A percentile compares a stretch with the other conserved stretches of the same genome.
Evolutionary conservation across 2,113 vertebrate species (phyloP).

Genomic region (Percina caprodes): DNA sequence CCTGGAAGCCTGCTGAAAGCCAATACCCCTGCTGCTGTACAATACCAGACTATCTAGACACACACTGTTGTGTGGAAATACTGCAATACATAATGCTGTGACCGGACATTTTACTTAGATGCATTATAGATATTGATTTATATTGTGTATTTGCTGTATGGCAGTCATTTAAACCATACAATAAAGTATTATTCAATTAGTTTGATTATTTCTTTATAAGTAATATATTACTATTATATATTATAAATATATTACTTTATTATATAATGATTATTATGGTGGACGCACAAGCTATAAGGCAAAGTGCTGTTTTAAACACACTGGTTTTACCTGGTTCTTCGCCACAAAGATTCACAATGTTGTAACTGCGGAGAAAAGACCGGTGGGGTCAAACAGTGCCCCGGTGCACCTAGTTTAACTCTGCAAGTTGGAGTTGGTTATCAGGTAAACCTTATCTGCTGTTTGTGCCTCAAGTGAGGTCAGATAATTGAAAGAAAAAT

Average conservation of each 20-base stretch:
- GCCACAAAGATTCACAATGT: not conserved
- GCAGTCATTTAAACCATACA: not conserved
- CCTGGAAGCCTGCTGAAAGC: conserved; percentile 86
- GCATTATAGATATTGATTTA: not conserved
- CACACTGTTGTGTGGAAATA: not conserved
- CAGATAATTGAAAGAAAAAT: not conserved
- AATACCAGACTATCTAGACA: conserved; percentile 83
- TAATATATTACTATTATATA: too few relatives aligned
- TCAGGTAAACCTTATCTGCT: conserved; percentile 1
- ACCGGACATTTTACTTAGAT: not conserved
- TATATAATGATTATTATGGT: conserved; percentile 11
- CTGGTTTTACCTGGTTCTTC: not conserved
- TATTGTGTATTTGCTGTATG: not conserved
- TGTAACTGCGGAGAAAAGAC: not conserved
- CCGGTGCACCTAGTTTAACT: not conserved
- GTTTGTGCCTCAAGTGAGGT: not conserved
- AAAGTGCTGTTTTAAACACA: not conserved
- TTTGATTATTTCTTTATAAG: too few relatives aligned
- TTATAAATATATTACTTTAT: too few relatives aligned
- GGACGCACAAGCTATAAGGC: not conserved
- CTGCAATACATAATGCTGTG: not conserved
- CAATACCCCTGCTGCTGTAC: conserved; percentile 82
- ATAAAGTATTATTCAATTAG: not conserved
- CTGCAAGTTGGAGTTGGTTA: not conserved
- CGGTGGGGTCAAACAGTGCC: not conserved